Conservation (phyloP, 2,113 vertebrate genomes). For the Heteronetta atricapilla region DNA sequence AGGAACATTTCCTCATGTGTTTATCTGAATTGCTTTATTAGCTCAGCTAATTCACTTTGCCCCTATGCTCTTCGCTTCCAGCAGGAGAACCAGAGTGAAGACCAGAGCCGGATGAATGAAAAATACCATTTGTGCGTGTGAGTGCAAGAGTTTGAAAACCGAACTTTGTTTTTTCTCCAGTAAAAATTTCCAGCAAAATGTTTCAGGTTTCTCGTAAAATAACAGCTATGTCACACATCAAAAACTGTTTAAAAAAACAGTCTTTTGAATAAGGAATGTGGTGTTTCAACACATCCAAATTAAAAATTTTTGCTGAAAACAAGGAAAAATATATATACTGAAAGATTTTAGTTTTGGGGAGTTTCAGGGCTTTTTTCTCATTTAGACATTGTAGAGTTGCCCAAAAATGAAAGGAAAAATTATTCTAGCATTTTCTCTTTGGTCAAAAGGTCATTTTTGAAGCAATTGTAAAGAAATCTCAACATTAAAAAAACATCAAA, state of each 20-base stretch:
- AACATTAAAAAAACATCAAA: not conserved
- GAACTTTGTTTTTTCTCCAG: slow-evolving; percentile 20
- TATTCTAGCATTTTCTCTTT: not conserved
- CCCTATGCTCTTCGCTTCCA: not conserved
- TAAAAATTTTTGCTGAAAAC: slow-evolving; percentile 33
- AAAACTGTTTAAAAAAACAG: not conserved
- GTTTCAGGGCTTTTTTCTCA: not conserved
- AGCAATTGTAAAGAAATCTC: not conserved
- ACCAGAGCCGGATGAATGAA: not conserved
- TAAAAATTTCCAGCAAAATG: slow-evolving; percentile 17
- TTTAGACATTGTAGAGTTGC: not conserved
- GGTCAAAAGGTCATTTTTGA: slow-evolving; percentile 16
- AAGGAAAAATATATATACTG: not conserved
- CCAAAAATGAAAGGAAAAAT: not conserved
- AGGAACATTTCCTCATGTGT: not conserved
- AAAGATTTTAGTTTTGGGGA: not conserved
- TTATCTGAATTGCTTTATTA: not conserved
- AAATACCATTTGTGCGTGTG: not conserved
- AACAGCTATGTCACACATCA: slow-evolving; percentile 43
- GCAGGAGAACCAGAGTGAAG: not conserved
- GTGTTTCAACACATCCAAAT: slow-evolving; percentile 26
- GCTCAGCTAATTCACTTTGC: not conserved
- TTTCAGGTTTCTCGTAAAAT: slow-evolving; percentile 36
- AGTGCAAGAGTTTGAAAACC: not conserved
- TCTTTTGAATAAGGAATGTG: not conserved